Base-by-base conservation (phyloP, 2,888 invertebrate genomes). In the Amaurobius ferox region DNA sequence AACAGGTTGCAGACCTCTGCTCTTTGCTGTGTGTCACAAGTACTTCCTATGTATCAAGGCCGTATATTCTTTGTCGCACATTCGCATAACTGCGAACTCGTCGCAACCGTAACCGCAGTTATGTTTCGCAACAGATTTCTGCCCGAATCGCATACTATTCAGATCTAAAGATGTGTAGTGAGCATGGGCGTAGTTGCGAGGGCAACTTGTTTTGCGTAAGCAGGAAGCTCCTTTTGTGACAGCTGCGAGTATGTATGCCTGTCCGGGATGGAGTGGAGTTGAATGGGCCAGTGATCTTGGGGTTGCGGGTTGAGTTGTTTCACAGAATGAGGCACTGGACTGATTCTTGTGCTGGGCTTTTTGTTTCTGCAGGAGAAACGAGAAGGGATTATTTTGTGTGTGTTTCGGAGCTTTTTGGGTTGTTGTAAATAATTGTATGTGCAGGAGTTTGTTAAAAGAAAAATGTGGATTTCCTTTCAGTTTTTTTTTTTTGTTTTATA, bases 221-320 rank as follows among this genome's bases (percentile, higher is more conserved):
- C 74, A 76, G 74, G 74, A 76, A 76, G 66, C 39, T 28, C 28
- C 26, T n/a, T n/a, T 62, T 44, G 29, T 66, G 35, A 39, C 74
- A 66, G 74, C 64, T 76, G 66, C n/a, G 29, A 64, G 44, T 11
- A 23, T 6, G n/a, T n/a, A 2, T 44, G 35, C 35, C 5, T 35
- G 11, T 7, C 35, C 44, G 11, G 55, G 9, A 35, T 35, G 35
- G 6, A 7, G 5, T 35, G 35, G 9, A 35, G 35, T 35, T 35
- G 35, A 35, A 40, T 64, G 23, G 40, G 61, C 28, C 26, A 39
- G 44, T 64, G 74, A 66, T 62, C 74, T 76, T 66, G 64, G 23
- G 64, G 23, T 23, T 23, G 23, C 55, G 55, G 16, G 6, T 5
- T 6, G 55, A 23, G 1, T 11, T 55, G 19, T 16, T 44, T 55